A percentile compares a stretch with the other conserved stretches of the same genome.
Evolutionary conservation across 2,797 vertebrate genomes (phyloP).

Genomic region (Acipenser transmontanus): DNA sequence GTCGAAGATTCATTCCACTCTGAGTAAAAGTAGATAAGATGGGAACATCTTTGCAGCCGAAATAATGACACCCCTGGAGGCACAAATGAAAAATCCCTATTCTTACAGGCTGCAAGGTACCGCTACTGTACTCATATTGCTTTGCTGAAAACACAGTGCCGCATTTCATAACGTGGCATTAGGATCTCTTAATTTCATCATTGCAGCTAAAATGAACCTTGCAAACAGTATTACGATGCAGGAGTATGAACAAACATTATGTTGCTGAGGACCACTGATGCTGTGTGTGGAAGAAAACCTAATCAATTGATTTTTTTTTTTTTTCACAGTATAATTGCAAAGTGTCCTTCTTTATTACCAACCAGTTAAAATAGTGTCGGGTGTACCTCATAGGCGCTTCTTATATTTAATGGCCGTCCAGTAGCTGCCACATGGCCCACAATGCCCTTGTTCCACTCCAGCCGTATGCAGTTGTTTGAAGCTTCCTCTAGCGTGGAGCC

Average conservation of each 20-base stretch:
- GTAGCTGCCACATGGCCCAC: constrained; percentile 88
- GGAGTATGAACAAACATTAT: too few relatives aligned
- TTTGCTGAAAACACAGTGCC: background rate
- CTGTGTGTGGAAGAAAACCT: too few relatives aligned
- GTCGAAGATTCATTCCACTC: background rate
- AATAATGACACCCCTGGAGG: background rate
- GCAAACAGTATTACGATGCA: too few relatives aligned
- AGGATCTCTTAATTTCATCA: constrained; percentile 15
- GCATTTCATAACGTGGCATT: constrained; percentile 10
- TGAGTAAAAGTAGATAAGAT: background rate
- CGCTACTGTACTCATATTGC: background rate
- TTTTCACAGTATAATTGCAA: too few relatives aligned
- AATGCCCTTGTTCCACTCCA: constrained; percentile 97
- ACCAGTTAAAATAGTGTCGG: too few relatives aligned
- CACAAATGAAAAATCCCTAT: background rate
- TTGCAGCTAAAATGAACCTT: too few relatives aligned
- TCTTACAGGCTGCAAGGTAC: constrained; percentile 17
- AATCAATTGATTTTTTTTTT: too few relatives aligned
- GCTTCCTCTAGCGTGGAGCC: constrained; percentile 89
- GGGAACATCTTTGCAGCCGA: background rate
- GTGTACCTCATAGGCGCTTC: constrained; percentile 87
- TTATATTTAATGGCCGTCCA: constrained; percentile 89
- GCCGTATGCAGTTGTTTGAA: constrained; percentile 83
- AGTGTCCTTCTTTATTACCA: too few relatives aligned
- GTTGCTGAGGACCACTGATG: too few relatives aligned